These are phyloP conservation scores for Stegastes partitus DNA, from an alignment of 2,113 vertebrate genomes.

Conservation along the genomic window DNA sequence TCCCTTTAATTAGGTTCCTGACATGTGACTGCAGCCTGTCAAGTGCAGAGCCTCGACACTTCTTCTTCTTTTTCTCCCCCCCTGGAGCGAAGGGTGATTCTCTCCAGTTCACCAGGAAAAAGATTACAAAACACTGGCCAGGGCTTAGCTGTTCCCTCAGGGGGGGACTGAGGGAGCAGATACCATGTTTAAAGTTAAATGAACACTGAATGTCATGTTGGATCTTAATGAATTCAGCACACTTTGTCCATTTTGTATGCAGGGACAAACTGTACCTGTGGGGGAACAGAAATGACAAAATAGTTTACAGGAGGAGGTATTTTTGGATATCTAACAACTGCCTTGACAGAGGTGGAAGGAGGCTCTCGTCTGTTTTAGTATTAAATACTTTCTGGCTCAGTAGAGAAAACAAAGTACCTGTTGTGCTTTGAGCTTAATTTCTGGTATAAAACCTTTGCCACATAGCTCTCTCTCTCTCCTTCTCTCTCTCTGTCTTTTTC, in stretches of 20 bases:
- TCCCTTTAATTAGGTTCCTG: constrained; percentile 28
- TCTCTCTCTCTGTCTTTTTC: not conserved
- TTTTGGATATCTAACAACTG: not conserved
- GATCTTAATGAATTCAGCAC: constrained; percentile 10
- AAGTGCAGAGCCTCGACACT: constrained; percentile 10
- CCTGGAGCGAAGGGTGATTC: constrained; percentile 8
- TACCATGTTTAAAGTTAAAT: constrained; percentile 20
- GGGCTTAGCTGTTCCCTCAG: not conserved
- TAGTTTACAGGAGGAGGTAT: not conserved
- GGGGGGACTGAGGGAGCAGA: constrained; percentile 9
- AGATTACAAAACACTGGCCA: constrained; percentile 35
- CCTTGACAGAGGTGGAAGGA: not conserved
- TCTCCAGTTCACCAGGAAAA: constrained; percentile 46
- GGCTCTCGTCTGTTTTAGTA: not conserved
- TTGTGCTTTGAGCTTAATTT: not conserved
- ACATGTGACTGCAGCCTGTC: constrained; percentile 45
- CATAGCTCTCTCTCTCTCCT: not conserved
- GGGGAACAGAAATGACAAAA: not conserved
- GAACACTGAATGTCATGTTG: constrained; percentile 1
- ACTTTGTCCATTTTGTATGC: constrained; percentile 8
- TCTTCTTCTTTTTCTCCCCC: not conserved
- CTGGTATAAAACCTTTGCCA: not conserved
- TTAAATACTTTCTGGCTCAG: constrained; percentile 20
- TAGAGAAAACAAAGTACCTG: constrained; percentile 7
- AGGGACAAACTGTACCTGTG: not conserved